Evolutionary conservation across 2,797 vertebrate species (phyloP).

Genomic region (Leucoraja ocellata): DNA sequence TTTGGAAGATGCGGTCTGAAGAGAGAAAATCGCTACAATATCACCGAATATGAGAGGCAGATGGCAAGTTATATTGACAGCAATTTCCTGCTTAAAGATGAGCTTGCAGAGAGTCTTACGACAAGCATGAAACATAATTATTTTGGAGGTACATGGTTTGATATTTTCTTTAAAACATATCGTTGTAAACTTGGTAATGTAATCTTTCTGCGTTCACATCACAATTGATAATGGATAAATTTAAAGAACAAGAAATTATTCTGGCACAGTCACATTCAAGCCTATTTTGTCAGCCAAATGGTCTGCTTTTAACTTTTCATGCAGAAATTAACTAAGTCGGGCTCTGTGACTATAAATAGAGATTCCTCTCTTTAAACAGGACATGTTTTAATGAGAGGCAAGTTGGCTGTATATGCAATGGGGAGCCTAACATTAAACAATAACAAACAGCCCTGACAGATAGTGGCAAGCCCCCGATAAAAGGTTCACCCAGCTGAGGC

Average conservation of each 20-base stretch:
- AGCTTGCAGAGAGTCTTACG: not conserved
- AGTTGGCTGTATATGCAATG: constrained; percentile 2
- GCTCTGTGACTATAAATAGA: not conserved
- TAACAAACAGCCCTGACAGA: constrained; percentile 27
- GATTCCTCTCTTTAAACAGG: not conserved
- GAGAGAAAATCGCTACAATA: not conserved
- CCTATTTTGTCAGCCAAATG: not conserved
- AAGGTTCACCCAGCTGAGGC: constrained; percentile 19
- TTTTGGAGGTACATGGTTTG: not conserved
- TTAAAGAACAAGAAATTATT: not conserved
- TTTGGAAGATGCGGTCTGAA: not conserved
- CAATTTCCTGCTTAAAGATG: not conserved
- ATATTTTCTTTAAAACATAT: not conserved
- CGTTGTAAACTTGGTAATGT: not conserved
- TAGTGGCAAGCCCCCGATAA: constrained; percentile 21
- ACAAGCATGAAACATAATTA: not conserved
- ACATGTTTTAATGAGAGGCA: constrained; percentile 27
- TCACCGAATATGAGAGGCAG: not conserved
- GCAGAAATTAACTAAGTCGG: not conserved
- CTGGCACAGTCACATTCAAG: not conserved
- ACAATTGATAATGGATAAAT: not conserved
- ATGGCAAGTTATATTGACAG: not conserved
- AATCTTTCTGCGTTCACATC: not conserved
- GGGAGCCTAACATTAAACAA: not conserved
- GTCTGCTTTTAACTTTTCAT: not conserved